phyloP scores from a whole-genome alignment of 2,888 invertebrate genomes.

The Brenthis ino region DNA sequence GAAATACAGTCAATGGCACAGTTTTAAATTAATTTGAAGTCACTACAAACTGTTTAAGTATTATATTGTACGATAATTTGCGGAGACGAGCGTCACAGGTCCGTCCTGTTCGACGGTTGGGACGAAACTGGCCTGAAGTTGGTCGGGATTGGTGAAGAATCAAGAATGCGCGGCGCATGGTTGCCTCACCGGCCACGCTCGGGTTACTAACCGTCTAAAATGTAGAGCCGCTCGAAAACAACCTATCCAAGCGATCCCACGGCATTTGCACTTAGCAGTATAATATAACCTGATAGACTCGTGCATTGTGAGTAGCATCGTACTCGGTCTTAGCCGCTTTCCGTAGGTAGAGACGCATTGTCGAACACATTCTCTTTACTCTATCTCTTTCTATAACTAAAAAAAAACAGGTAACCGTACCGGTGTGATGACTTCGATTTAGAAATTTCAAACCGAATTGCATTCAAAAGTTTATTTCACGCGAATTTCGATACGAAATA shows the following conservation, averaged over 20 bases:
- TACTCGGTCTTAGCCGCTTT: slow-evolving; percentile 72
- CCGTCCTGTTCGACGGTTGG: slow-evolving; percentile 61
- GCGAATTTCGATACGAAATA: slow-evolving; percentile 7
- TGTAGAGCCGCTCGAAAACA: slow-evolving; percentile 55
- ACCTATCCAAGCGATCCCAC: slow-evolving; percentile 14
- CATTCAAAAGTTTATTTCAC: slow-evolving; percentile 5
- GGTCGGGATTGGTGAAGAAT: slow-evolving; percentile 73
- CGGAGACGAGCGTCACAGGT: slow-evolving; percentile 59
- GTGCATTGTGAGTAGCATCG: slow-evolving; percentile 79
- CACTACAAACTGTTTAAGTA: slow-evolving; percentile 71
- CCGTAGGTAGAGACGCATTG: slow-evolving; percentile 61
- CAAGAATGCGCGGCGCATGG: slow-evolving; percentile 77
- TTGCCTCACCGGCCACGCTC: slow-evolving; percentile 77
- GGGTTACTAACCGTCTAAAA: slow-evolving; percentile 63
- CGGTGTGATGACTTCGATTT: slow-evolving; percentile 37
- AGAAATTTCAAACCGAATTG: slow-evolving; percentile 24
- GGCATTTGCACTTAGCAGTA: slow-evolving; percentile 55
- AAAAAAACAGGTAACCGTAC: slow-evolving; percentile 71
- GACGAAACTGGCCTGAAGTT: slow-evolving; percentile 79
- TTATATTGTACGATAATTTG: slow-evolving; percentile 74
- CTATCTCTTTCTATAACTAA: slow-evolving; percentile 66
- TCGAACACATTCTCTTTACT: slow-evolving; percentile 61
- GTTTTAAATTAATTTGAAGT: slow-evolving; percentile 52
- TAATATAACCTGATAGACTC: slow-evolving; percentile 78
- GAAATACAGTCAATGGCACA: slow-evolving; percentile 47